Conservation (phyloP, 1,140 invertebrate species). For the Papilio dardanus region DNA sequence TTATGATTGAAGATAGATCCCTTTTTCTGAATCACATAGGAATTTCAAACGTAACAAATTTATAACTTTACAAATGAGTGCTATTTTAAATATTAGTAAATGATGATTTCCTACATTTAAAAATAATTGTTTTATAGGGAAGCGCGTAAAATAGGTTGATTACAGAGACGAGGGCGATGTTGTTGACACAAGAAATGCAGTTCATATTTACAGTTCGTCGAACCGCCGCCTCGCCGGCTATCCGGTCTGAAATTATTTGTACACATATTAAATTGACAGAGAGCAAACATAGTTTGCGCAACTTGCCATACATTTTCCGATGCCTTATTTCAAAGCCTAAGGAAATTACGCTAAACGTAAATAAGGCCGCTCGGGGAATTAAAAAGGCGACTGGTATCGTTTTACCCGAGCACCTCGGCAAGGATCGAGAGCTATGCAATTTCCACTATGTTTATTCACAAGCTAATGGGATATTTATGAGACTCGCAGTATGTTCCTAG, state of each 20-base stretch:
- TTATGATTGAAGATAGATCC: not conserved
- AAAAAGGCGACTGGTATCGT: constrained; percentile 30
- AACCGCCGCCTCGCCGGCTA: constrained; percentile 27
- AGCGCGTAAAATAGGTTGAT: constrained; percentile 32
- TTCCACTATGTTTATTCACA: constrained; percentile 22
- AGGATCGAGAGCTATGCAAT: constrained; percentile 15
- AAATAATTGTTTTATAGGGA: constrained; percentile 11
- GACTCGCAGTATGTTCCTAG: not conserved
- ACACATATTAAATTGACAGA: constrained; percentile 38
- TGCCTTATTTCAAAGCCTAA: constrained; percentile 24
- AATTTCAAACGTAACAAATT: not conserved
- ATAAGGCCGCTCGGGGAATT: constrained; percentile 33
- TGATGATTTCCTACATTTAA: not conserved
- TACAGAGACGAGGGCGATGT: constrained; percentile 28
- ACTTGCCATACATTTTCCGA: constrained; percentile 29
- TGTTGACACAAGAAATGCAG: constrained; percentile 39
- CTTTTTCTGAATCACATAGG: not conserved
- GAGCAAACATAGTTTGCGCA: constrained; percentile 19
- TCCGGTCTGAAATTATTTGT: constrained; percentile 35
- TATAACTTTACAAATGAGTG: not conserved
- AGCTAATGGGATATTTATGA: constrained; percentile 14
- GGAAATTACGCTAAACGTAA: constrained; percentile 31
- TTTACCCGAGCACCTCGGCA: constrained; percentile 23
- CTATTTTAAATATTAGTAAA: not conserved
- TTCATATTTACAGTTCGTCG: constrained; percentile 40